phyloP scores from a whole-genome alignment of 2,888 invertebrate genomes.

The Melikaiella ostensackeni region DNA sequence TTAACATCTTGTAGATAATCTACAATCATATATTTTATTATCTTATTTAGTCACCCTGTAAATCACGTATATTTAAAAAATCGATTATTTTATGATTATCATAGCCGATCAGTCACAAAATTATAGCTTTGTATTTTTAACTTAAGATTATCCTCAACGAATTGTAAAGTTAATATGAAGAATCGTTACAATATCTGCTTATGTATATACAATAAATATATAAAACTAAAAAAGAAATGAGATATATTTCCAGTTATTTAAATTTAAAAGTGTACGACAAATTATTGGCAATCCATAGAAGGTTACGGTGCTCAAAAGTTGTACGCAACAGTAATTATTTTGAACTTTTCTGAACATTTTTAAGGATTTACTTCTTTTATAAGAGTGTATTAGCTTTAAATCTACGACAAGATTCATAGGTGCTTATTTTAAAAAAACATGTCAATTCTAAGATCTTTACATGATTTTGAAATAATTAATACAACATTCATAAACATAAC shows the following conservation, averaged over 20 bases:
- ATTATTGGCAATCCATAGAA: no score
- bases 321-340: no score
- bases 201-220: conserved; percentile 7
- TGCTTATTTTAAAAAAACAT: no score
- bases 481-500: no score
- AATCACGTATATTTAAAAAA: background rate
- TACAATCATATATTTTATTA: background rate
- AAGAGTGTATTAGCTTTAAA: background rate
- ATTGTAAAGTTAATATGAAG: background rate
- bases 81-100: background rate
- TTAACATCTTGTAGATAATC: background rate
- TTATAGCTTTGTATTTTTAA: background rate
- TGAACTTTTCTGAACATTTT: background rate
- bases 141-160: background rate
- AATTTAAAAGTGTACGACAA: no score
- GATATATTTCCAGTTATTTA: no score
- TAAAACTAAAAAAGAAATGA: background rate
- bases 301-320: no score
- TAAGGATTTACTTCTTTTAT: background rate
- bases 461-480: no score
- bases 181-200: background rate
- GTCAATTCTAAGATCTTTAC: no score
- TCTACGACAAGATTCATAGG: background rate
- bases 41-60: background rate
- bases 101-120: conserved; percentile 7